A percentile compares a stretch with the other conserved stretches of the same genome.
These are phyloP conservation scores for Cantharis flavilabris DNA, from an alignment of 2,888 invertebrate genomes.

Conservation along the genomic window DNA sequence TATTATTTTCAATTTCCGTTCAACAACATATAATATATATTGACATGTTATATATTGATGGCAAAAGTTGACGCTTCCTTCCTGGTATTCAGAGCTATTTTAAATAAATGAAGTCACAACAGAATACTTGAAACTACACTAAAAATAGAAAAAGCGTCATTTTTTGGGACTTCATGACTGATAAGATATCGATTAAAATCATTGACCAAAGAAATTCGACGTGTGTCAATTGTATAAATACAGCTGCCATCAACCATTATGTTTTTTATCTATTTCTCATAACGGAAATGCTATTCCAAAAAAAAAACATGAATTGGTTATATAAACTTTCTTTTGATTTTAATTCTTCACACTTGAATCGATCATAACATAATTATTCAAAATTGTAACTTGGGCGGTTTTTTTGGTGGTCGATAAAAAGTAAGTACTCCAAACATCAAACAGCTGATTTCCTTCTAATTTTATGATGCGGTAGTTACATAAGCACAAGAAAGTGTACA, in stretches of 20 bases:
- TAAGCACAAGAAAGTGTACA: background rate
- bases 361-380: background rate
- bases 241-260: conserved; percentile 12
- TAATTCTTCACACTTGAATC: background rate
- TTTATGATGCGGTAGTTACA: background rate
- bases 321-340: background rate
- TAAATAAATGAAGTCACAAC: no score
- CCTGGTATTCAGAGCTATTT: no score
- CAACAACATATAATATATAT: no score
- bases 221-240: conserved; percentile 23
- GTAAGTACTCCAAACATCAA: background rate
- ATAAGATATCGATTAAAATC: conserved; percentile 20
- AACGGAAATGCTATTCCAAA: conserved; percentile 17
- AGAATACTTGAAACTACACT: no score
- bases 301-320: background rate
- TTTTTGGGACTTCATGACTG: background rate
- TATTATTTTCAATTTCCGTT: no score
- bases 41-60: no score
- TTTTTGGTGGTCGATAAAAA: background rate
- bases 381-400: background rate
- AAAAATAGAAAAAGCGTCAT: no score
- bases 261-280: conserved; percentile 25
- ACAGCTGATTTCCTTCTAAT: background rate
- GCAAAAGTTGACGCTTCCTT: no score
- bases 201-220: conserved; percentile 14